Percentiles rank a stretch among this genome's conserved stretches.
phyloP scores from a whole-genome alignment of 2,888 invertebrate genomes.

The Augiades crinisus region DNA sequence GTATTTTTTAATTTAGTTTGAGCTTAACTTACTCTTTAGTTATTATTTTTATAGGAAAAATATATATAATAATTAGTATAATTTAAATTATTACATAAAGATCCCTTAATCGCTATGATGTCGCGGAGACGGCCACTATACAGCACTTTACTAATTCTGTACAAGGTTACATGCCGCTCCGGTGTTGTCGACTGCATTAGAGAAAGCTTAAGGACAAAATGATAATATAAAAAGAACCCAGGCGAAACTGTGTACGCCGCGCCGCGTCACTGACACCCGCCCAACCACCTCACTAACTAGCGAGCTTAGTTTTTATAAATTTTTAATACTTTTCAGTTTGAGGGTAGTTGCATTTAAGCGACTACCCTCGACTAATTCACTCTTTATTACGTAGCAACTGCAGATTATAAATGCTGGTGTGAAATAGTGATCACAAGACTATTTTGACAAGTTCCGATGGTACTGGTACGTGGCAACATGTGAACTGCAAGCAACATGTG shows the following conservation, averaged over 20 bases:
- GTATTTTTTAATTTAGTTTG: constrained; percentile 67
- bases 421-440: no score
- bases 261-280: constrained; percentile 23
- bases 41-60: constrained; percentile 65
- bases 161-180: constrained; percentile 42
- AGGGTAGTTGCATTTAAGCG: no score
- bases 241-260: constrained; percentile 36
- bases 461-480: no score
- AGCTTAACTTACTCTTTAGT: constrained; percentile 79
- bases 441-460: no score
- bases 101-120: constrained; percentile 59
- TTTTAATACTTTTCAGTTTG: constrained; percentile 1
- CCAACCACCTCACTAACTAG: no score
- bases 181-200: constrained; percentile 40
- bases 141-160: constrained; percentile 45
- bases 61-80: constrained; percentile 76
- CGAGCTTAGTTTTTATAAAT: no score
- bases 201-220: constrained; percentile 57
- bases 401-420: no score
- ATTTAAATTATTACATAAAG: constrained; percentile 77
- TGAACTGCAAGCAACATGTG: no score
- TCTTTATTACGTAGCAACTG: no score
- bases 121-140: constrained; percentile 39
- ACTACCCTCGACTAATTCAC: no score
- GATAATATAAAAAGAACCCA: constrained; percentile 55